Evolutionary conservation across 2,888 invertebrate species (phyloP), one percentile per base, ranked within the genome.

Genomic region (Blomia tropicalis): DNA sequence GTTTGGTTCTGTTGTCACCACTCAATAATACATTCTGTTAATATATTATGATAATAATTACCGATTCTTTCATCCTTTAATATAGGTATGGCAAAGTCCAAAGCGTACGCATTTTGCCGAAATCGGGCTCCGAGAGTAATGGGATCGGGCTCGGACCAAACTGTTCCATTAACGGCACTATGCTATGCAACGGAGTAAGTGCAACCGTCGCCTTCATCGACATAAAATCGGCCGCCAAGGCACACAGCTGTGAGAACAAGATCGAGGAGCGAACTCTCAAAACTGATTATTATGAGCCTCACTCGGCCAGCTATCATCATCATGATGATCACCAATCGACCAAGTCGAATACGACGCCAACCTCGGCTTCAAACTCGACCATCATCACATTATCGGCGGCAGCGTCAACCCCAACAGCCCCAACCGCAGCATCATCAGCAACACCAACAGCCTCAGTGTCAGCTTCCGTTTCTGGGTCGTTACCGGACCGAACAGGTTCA

Each of bases 51-150:
- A n/a, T n/a, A n/a, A n/a, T n/a, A 22, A 2, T 25, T 56, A 19
- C n/a, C 22, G 3, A 43, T 56, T 30, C 53, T 44, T 66, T 65
- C 67, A 64, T 68, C 72, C 80, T 80, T 63, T 81, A n/a, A n/a
- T n/a, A n/a, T n/a, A 90, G 90, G 81, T 90, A 89, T 88, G 90
- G 90, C 80, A 88, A 88, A 80, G 90, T 91, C 79, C 91, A 91
- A 81, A 90, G 87, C 82, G 88, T 89, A 81, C 89, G 88, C 79
- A 80, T 90, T 78, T 81, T 89, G 81, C 82, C 84, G 66, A 70
- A 68, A 69, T 72, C 68, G 59, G 69, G 70, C 29, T 32, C 36
- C 29, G 29, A 58, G 4, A 36, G 41, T 19, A 58, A 58, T 41
- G 43, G 43, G 4, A 56, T 29, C 22, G 27, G 19, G 22, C 17